Percentiles rank a stretch among this genome's conserved stretches.
Conservation (phyloP, 2,888 invertebrate genomes). For the Polyommatus icarus region DNA sequence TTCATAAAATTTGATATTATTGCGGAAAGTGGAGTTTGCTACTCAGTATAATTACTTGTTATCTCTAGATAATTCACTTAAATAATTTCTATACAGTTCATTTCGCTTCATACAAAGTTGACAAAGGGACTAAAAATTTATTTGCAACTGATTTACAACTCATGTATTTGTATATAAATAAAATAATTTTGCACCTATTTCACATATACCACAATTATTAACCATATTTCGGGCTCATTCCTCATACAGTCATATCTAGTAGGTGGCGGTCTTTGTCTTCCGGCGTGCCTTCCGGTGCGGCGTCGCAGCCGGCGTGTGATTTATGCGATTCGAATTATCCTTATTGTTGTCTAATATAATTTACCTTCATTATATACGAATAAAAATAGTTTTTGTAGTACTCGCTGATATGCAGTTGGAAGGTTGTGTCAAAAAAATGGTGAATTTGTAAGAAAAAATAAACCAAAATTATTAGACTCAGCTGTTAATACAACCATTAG, state of each 20-base stretch:
- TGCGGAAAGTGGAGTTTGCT: too few relatives aligned
- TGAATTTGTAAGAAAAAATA: not conserved
- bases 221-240: not conserved
- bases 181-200: not conserved
- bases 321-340: slow-evolving; percentile 71
- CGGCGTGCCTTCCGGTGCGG: slow-evolving; percentile 64
- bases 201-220: not conserved
- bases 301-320: slow-evolving; percentile 68
- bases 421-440: not conserved
- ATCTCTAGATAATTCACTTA: too few relatives aligned
- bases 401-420: not conserved
- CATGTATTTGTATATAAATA: not conserved
- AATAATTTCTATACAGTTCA: too few relatives aligned
- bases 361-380: slow-evolving; percentile 43
- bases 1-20: too few relatives aligned
- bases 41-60: too few relatives aligned
- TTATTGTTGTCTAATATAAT: slow-evolving; percentile 57
- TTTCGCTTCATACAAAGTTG: too few relatives aligned
- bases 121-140: too few relatives aligned
- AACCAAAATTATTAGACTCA: slow-evolving; percentile 30
- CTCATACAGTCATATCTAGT: slow-evolving; percentile 48
- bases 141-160: too few relatives aligned
- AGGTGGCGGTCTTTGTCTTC: slow-evolving; percentile 54
- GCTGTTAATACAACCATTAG: not conserved
- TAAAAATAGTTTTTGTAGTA: not conserved